Base-by-base conservation (phyloP, 2,888 invertebrate genomes). In the Druceiella hillmani region DNA sequence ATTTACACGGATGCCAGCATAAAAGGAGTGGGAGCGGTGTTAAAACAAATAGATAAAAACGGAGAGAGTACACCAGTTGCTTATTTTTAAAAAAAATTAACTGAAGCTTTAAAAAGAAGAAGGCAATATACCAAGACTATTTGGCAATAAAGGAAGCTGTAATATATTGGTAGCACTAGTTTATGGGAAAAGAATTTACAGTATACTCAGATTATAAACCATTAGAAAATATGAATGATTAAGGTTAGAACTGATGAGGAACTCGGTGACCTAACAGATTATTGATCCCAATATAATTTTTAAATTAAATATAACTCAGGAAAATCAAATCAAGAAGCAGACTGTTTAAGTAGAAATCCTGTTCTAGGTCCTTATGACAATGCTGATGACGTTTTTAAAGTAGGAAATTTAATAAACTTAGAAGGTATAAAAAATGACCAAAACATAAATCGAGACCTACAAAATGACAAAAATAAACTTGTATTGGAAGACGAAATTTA, bases 141-240 rank as follows among this genome's bases (percentile, higher is more conserved):
- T n/a, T 22, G n/a, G 22, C 22, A n/a, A 22, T 22, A 4, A 41
- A 39, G 29, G 41, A 44, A 39, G 31, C 33, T 6, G 32, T 49
- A 3, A 47, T 40, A 32, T 51, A 46, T 33, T 51, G 50, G 50
- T 49, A 51, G 28, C 36, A 49, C 28, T 40, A 37, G 46, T 15
- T 49, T 16, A 43, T 46, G 26, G 43, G 41, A 6, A 38, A 26
- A 17, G 14, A 15, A 35, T 44, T 43, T 17, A 46, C 31, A 15
- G 46, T 48, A 4, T 46, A 32, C 17, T 36, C 43, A 28, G 43
- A 48, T 15, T 43, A n/a, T n/a, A n/a, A n/a, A n/a, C n/a, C n/a
- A n/a, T n/a, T n/a, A n/a, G n/a, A n/a, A n/a, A 45, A 45, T 22
- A 36, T 43, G 31, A 45, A 45, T 25, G n/a, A 42, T 40, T 29